Evolutionary conservation across 2,113 vertebrate species (phyloP), one percentile per base, ranked within the genome.

Genomic region (Eulacestoma nigropectus): DNA sequence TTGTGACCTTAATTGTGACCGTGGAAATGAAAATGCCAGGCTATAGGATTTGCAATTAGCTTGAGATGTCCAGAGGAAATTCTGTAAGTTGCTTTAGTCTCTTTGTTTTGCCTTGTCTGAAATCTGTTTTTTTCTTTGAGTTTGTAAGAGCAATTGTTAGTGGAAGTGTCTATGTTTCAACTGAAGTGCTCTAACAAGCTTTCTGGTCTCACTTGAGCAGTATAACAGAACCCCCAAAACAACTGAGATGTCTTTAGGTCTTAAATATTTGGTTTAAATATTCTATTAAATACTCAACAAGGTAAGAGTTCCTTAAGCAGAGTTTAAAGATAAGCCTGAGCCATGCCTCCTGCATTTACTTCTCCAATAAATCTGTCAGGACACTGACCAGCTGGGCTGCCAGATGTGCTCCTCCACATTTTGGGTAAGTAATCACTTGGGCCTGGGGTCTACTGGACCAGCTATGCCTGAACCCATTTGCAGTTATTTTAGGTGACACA

Each of bases 1-100:
- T 62, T 91, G 74, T 93, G 72, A 32, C 73, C 89, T 97, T 97
- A 94, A 90, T 84, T 4, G 5, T 80, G 39, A 56, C 69, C 81
- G 16, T 95, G 96, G 83, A 93, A 92, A 95, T 83, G 4, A 68
- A 73, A 91, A 94, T 81, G 72, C 87, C 79, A 85, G 94, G 80
- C 90, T 79, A 76, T 78, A 78, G 11, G 20, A 91, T 95, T 97
- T 96, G 84, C 86, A 94, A 75, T 96, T 94, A 97, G 89, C 92
- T 95, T 16, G 14, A 87, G 95, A 55, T 85, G 95, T 33, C 95
- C 81, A 91, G 64, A 79, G 95, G 84, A 96, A 95, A 92, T 82
- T 81, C 89, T 90, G 67, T 92, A 67, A 64, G 19, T 84, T 84
- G 35, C 17, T 85, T 81, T 25, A 78, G 63, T 92, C 69, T 96